phyloP scores from a whole-genome alignment of 1,140 invertebrate genomes.

The Brachionus plicatilis region DNA sequence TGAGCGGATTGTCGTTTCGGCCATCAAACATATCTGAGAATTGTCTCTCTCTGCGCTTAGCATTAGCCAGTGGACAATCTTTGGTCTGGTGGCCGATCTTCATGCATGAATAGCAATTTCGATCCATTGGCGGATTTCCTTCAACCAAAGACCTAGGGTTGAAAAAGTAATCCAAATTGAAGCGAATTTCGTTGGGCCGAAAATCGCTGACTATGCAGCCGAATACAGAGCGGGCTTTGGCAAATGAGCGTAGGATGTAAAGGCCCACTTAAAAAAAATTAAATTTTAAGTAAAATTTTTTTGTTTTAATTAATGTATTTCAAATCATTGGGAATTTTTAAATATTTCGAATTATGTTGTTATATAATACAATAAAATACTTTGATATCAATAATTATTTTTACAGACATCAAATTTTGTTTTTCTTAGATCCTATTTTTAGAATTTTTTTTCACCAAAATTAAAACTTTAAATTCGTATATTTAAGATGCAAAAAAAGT shows the following conservation, averaged over 20 bases:
- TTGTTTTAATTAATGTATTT: not conserved
- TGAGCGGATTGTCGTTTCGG: not conserved
- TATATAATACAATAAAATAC: no score
- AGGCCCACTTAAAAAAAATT: slow-evolving; percentile 18
- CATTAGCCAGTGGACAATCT: slow-evolving; percentile 56
- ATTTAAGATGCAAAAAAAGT: no score
- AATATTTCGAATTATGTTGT: no score
- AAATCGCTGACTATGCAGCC: slow-evolving; percentile 15
- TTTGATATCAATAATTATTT: no score
- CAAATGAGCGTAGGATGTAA: slow-evolving; percentile 30
- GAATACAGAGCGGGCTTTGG: slow-evolving; percentile 31
- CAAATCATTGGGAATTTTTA: not conserved
- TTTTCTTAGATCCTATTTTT: no score
- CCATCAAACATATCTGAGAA: slow-evolving; percentile 9
- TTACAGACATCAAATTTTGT: no score
- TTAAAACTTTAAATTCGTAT: no score
- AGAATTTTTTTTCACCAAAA: no score
- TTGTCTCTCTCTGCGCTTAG: slow-evolving; percentile 44
- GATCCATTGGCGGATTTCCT: slow-evolving; percentile 59
- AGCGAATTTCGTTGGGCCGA: not conserved
- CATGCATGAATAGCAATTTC: slow-evolving; percentile 61
- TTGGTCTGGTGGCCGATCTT: slow-evolving; percentile 62
- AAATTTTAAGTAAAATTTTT: not conserved
- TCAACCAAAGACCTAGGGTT: slow-evolving; percentile 53
- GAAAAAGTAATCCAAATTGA: slow-evolving; percentile 55